phyloP scores from a whole-genome alignment of 2,113 vertebrate species.

The Alouatta palliata region DNA sequence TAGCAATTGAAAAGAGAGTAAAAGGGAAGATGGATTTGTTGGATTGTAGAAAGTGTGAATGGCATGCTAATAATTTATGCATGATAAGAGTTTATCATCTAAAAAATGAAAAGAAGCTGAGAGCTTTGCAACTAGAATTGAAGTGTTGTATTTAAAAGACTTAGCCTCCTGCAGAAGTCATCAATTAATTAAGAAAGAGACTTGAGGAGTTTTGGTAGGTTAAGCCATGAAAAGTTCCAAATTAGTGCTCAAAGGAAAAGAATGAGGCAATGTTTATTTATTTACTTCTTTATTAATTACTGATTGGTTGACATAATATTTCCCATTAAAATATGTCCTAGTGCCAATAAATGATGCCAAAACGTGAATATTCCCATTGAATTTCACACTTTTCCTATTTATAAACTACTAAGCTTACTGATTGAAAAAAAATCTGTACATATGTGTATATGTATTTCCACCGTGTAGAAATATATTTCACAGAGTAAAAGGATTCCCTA shows the following conservation, averaged over 20 bases:
- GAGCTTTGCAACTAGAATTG: slow-evolving; percentile 25
- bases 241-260: not conserved
- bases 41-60: not conserved
- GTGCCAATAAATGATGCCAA: not conserved
- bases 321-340: not conserved
- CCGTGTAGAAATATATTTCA: not conserved
- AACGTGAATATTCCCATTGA: not conserved
- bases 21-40: not conserved
- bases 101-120: slow-evolving; percentile 19
- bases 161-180: not conserved
- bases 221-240: not conserved
- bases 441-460: not conserved
- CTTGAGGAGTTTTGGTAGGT: not conserved
- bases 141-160: slow-evolving; percentile 37
- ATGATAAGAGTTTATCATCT: not conserved
- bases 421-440: not conserved
- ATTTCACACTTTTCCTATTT: not conserved
- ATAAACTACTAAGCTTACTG: not conserved
- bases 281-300: not conserved
- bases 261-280: not conserved
- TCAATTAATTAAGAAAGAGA: not conserved
- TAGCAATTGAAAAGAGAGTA: not conserved
- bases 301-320: not conserved
- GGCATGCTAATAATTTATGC: not conserved
- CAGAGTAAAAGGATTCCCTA: not conserved